Base-by-base conservation (phyloP, 2,888 invertebrate genomes). In the Napeogenes inachia region DNA sequence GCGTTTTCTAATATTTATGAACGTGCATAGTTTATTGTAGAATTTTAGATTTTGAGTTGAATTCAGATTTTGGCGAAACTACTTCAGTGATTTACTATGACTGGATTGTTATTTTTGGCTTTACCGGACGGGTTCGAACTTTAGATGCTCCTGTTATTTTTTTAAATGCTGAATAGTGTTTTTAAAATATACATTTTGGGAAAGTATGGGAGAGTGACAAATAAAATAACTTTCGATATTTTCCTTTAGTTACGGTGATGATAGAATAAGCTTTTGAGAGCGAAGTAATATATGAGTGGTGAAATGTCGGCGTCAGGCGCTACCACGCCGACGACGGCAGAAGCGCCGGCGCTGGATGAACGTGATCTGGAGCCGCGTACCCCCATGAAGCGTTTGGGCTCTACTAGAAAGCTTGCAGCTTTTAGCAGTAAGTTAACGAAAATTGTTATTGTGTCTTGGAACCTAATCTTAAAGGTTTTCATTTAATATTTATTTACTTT, bases 251-350 rank as follows among this genome's bases (percentile, higher is more conserved):
- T 32, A 30, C 2, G 58, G 62, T 53, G 59, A 64, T 64, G 61
- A 54, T 61, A 56, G 54, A 60, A 50, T 64, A 59, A 56, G 56
- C 30, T 45, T 64, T 58, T 57, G 59, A 63, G 53, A 59, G 61
- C 59, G 50, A 64, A 63, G 66, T 61, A 57, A 57, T 57, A 60
- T 30, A 50, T 50, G 38, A 54, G 65, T 57, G 62, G 64, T 56
- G 60, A 60, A 66, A 75, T 73, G 72, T 71, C 71, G 69, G 75
- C 78, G 76, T 80, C 94, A 70, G 80, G 75, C 64, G 77, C 79
- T 54, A 74, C 98, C 32, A 93, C 94, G 70, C 97, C 98, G 84
- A 98, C 98, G 10, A 97, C 97, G 97, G 92, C 82, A 78, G 71
- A 70, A 62, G 64, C 69, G 47, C 67, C 73, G n/a, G 67, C 62